Evolutionary conservation across 2,888 invertebrate species (phyloP).

Genomic region (Drosophila seclusa): DNA sequence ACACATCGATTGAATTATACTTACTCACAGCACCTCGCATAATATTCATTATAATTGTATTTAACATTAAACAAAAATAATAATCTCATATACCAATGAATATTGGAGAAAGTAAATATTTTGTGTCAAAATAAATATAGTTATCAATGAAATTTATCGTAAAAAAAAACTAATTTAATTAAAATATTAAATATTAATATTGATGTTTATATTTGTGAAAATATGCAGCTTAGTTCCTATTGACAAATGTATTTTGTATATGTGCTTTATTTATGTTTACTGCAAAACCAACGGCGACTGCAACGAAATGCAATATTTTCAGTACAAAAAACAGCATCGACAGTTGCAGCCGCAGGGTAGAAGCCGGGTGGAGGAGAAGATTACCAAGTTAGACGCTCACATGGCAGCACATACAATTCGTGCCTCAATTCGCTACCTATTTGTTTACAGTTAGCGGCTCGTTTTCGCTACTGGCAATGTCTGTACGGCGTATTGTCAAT

Average conservation of each 20-base stretch:
- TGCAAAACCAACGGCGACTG: background rate
- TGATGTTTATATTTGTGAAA: background rate
- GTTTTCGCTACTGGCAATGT: conserved; percentile 53
- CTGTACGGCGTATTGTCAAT: conserved; percentile 64
- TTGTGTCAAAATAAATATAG: background rate
- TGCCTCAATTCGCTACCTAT: conserved; percentile 39
- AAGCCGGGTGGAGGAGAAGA: background rate
- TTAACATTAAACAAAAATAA: background rate
- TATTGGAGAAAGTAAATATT: background rate
- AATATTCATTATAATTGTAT: background rate
- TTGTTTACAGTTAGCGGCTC: conserved; percentile 72
- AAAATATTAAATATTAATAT: conserved; percentile 4
- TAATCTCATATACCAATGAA: background rate
- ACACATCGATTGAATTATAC: background rate
- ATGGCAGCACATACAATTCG: conserved; percentile 6
- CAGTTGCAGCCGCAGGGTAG: background rate
- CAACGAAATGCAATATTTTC: conserved; percentile 3
- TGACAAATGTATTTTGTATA: background rate
- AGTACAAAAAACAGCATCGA: conserved; percentile 4
- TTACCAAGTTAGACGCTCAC: background rate
- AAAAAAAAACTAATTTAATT: background rate
- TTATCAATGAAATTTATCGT: background rate
- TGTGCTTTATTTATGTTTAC: background rate
- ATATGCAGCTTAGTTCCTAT: conserved; percentile 1
- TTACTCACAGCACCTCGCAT: background rate